Base-by-base conservation (phyloP, 2,113 vertebrate genomes). In the Pycnonotus jocosus region DNA sequence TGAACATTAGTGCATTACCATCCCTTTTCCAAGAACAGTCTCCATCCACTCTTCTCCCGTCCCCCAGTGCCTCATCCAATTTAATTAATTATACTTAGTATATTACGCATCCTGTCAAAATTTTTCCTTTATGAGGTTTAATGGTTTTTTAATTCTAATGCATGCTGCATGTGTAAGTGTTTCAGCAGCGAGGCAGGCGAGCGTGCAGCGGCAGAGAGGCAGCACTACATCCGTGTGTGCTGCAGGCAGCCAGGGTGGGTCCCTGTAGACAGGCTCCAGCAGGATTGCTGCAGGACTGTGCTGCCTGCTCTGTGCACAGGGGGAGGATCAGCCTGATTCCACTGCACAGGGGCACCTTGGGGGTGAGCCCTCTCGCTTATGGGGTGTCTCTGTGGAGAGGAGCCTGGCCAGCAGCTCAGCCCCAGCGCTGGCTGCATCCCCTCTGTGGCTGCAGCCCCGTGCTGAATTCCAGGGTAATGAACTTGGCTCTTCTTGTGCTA, bases 21-120 rank as follows among this genome's bases (percentile, higher is more conserved):
- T 93, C 81, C 93, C 72, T 90, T 94, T 97, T 96, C 95, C 95
- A 93, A 95, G 93, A 96, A 62, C 94, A 95, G 93, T 93, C 91
- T 91, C 96, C 88, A 90, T 95, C 96, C 96, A 94, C 95, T 93
- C 80, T 96, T 97, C 74, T 82, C 82, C 22, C 8, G 11, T 96
- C 40, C 86, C 91, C 91, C 84, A 96, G 95, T 96, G 97, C 90
- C 95, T 96, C 96, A 97, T 98, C 96, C 93, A 97, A 71, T 97
- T 98, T 97, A 97, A 98, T 97, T 97, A 95, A 94, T 94, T 96
- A 95, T 96, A 96, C 93, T 97, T 97, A 96, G 90, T 88, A 89
- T 97, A 96, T 97, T 97, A 97, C 58, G 37, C 95, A 96, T 97
- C 86, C 97, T 97, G 96, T 98, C 96, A 96, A 93, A 97, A 93